Conservation (phyloP, 2,888 invertebrate genomes). For the Ophioninae sp. region DNA sequence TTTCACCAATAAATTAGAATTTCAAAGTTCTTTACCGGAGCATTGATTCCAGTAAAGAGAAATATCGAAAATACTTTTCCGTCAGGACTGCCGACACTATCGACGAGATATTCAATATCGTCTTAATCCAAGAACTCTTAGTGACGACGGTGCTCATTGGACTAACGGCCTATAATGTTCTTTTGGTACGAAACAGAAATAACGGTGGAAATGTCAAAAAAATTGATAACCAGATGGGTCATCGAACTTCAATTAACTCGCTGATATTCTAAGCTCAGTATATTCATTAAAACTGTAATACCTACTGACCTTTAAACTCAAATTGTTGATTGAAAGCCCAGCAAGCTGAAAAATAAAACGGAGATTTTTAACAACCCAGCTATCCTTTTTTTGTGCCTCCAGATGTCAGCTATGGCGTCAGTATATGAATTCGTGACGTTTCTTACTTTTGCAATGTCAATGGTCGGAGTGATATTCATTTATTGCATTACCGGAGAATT, state of each 20-base stretch:
- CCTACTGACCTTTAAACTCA: too few relatives aligned
- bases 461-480: slow-evolving; percentile 61
- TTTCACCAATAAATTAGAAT: too few relatives aligned
- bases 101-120: slow-evolving; percentile 51
- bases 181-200: slow-evolving; percentile 4
- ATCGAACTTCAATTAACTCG: too few relatives aligned
- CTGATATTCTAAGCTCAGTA: too few relatives aligned
- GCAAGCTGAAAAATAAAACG: not conserved
- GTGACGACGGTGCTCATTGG: slow-evolving; percentile 55
- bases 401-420: slow-evolving; percentile 52
- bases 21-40: too few relatives aligned
- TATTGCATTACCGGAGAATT: slow-evolving; percentile 68
- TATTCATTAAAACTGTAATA: too few relatives aligned
- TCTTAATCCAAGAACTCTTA: slow-evolving; percentile 54
- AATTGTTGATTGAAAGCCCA: not conserved
- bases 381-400: not conserved
- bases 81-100: slow-evolving; percentile 48
- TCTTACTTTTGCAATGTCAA: slow-evolving; percentile 48
- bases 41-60: too few relatives aligned
- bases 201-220: not conserved
- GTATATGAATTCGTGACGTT: slow-evolving; percentile 43
- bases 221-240: not conserved
- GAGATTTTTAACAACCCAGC: not conserved
- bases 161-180: slow-evolving; percentile 35
- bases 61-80: not conserved